Conservation (phyloP, 2,797 vertebrate genomes). For the Chromobotia macracanthus region DNA sequence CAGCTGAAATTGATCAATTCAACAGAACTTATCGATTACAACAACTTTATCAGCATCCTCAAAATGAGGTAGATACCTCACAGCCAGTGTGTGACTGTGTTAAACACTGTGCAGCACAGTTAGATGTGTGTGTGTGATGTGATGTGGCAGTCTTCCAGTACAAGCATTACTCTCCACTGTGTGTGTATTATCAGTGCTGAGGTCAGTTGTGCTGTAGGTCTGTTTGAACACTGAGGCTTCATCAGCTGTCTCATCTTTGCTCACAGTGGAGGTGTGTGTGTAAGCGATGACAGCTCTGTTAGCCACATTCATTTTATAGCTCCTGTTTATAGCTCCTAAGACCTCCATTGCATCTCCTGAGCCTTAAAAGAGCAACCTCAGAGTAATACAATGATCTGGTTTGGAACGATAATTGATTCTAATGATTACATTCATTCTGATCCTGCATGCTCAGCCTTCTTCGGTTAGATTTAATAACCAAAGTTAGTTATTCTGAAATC, state of each 20-base stretch:
- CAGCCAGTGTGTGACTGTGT: background rate
- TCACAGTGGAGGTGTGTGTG: background rate
- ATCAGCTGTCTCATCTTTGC: constrained; percentile 9
- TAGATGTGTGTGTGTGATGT: constrained; percentile 31
- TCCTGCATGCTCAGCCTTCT: background rate
- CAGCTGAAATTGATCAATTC: background rate
- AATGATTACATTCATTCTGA: background rate
- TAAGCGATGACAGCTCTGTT: too few relatives aligned
- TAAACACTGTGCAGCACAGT: too few relatives aligned
- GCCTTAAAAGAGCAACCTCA: background rate
- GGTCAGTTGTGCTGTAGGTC: constrained; percentile 44
- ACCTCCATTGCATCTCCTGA: background rate
- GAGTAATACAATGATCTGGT: background rate
- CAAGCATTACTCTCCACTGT: constrained; percentile 52
- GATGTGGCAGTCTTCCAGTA: constrained; percentile 55
- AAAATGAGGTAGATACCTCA: background rate
- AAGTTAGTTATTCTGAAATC: background rate
- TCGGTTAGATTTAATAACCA: background rate
- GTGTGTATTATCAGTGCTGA: constrained; percentile 47
- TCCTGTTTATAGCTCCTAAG: too few relatives aligned
- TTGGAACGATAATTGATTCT: background rate
- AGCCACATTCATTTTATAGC: too few relatives aligned
- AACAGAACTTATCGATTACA: background rate
- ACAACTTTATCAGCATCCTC: background rate
- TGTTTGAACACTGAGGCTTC: constrained; percentile 37